A percentile compares a stretch with the other conserved stretches of the same genome.
phyloP scores from a whole-genome alignment of 2,113 vertebrate species.

The Zosterops pallidus region DNA sequence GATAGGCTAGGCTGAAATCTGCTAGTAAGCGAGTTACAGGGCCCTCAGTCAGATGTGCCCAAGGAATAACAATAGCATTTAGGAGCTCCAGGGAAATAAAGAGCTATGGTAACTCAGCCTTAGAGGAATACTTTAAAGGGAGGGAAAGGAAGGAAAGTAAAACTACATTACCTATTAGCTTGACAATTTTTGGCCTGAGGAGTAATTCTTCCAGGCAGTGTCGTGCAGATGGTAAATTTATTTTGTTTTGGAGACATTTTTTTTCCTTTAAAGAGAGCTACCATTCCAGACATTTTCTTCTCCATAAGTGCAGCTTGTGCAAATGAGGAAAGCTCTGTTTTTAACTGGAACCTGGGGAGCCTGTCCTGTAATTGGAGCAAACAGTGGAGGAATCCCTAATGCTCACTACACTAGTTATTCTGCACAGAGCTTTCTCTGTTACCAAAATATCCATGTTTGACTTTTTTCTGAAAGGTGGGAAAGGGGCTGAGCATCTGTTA shows the following conservation, averaged over 20 bases:
- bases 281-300: not conserved
- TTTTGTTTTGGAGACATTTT: not conserved
- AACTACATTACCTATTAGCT: not conserved
- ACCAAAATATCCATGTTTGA: not conserved
- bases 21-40: not conserved
- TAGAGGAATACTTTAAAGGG: not conserved
- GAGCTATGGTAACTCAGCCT: not conserved
- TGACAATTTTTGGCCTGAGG: not conserved
- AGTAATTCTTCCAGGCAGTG: not conserved
- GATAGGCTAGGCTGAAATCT: not conserved
- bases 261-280: not conserved
- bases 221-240: not conserved
- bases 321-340: not conserved
- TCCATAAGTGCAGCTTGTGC: not conserved
- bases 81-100: not conserved
- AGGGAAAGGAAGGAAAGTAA: not conserved
- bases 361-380: not conserved
- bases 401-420: not conserved
- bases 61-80: not conserved
- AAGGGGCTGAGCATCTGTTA: not conserved
- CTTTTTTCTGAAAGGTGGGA: not conserved
- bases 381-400: not conserved
- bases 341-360: not conserved
- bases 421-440: not conserved
- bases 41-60: not conserved